Evolutionary conservation across 2,113 vertebrate genomes (phyloP), one percentile per base, ranked within the genome.

Genomic region (Prunella himalayana): DNA sequence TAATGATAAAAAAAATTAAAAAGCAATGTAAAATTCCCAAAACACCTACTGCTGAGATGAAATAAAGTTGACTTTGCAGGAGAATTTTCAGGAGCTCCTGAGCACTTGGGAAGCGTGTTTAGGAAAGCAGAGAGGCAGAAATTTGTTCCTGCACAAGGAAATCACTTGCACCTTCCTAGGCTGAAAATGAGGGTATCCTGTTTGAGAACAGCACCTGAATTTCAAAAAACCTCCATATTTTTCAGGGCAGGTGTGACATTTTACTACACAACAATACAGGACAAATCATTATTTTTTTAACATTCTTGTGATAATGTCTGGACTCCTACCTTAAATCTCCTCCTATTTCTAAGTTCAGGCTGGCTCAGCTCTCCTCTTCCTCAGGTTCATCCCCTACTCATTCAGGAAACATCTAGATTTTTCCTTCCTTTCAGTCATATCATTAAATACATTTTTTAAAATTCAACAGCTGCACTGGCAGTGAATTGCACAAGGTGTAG

Each of bases 211-310:
- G 23, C 51, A 31, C 7, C 56, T 31, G 11, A 75, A 33, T n/a
- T 35, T 50, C 47, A 60, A 25, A 68, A 87, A 60, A 6, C 5
- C 24, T 22, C 35, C 35, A 6, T 4, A 41, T 8, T 16, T 42
- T 30, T 76, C 41, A 60, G 63, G 24, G 37, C 13, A 68, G 9
- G 13, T 31, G 4, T 24, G 21, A 41, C 35, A 37, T 60, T 56
- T 44, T 31, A 6, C 35, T 59, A 64, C 31, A 56, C 51, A 57
- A 30, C 9, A 28, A 15, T 13, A 54, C 2, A 51, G 63, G 13
- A 75, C 15, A n/a, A 16, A 9, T 0, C 2, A 14, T 33, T 9
- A 2, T 17, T 11, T 23, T 30, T 72, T 47, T 2, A 61, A 45
- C 6, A 14, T 30, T 35, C 15, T 37, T 72, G 42, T 45, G 21